phyloP scores from a whole-genome alignment of 2,888 invertebrate species.

The Anthrax anthrax region DNA sequence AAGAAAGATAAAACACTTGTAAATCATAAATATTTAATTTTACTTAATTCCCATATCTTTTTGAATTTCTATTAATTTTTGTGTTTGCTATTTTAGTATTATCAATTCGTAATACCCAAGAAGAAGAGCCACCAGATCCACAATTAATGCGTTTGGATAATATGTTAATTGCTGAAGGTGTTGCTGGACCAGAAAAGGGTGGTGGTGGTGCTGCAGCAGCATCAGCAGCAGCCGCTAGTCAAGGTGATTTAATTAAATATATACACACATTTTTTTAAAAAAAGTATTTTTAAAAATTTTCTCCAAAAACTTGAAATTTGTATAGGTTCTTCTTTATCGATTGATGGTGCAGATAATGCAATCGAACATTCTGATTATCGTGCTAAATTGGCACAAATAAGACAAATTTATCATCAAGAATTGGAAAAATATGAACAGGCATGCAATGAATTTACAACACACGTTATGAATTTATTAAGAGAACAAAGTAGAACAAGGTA shows the following conservation, averaged over 20 bases:
- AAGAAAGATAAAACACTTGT: too few relatives aligned
- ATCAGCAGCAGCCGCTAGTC: slow-evolving; percentile 76
- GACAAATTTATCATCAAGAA: slow-evolving; percentile 98
- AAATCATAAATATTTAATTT: too few relatives aligned
- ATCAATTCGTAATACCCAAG: slow-evolving; percentile 90
- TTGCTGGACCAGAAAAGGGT: slow-evolving; percentile 90
- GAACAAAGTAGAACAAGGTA: slow-evolving; percentile 84
- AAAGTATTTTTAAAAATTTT: neutral
- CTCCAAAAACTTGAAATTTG: slow-evolving; percentile 2
- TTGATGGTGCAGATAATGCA: slow-evolving; percentile 65
- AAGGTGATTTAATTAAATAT: slow-evolving; percentile 34
- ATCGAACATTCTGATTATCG: slow-evolving; percentile 99
- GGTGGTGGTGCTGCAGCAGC: slow-evolving; percentile 79
- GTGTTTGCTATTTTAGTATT: slow-evolving; percentile 52
- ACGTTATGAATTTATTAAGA: slow-evolving; percentile 93
- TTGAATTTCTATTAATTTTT: too few relatives aligned
- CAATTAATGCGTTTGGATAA: slow-evolving; percentile 98
- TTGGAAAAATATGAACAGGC: slow-evolving; percentile 99
- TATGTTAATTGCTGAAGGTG: slow-evolving; percentile 97
- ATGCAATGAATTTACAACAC: slow-evolving; percentile 99
- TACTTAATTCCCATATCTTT: too few relatives aligned
- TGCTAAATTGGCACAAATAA: slow-evolving; percentile 94
- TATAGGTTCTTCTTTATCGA: slow-evolving; percentile 29
- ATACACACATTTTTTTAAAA: neutral
- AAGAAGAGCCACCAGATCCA: slow-evolving; percentile 96